Base-by-base conservation (phyloP, 2,113 vertebrate species). In the Ctenomys sociabilis region DNA sequence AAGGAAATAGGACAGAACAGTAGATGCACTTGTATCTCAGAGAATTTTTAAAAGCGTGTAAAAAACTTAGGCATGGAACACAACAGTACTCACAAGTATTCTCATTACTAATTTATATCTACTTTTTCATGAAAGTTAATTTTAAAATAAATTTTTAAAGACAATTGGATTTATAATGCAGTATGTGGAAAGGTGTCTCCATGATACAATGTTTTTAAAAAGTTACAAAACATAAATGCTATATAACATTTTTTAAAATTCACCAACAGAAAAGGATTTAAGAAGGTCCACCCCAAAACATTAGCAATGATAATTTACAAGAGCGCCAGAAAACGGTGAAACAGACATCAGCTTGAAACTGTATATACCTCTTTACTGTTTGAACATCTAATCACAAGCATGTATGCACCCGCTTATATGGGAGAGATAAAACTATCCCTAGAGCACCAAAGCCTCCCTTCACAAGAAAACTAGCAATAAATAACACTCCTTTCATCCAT, bases 361-460 rank as follows among this genome's bases (percentile, higher is more conserved):
- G 73, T 52, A 40, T 13, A 57, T 30, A 52, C 82, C 73, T 84
- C 90, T 28, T 28, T 5, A n/a, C 40, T 40, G 35, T 45, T 12
- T 84, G 28, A 90, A 90, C n/a, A 83, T 91, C 32, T 37, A 43
- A 80, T 54, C 87, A 63, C 16, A 80, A 83, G 54, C 73, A 89
- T 1, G 14, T 19, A 73, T n/a, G 45, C 70, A 82, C 6, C 75
- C 0, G 40, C 7, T 3, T n/a, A n/a, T 10, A 2, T 13, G 17
- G 49, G 12, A 85, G 13, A 92, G 7, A 59, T 2, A 88, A 88
- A 81, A 59, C 32, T 83, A 37, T 37, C 70, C 52, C 57, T 21
- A 73, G 30, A 87, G 11, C 9, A 43, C 72, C 14, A 59, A 64
- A 59, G 43, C n/a, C 9, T 91, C 61, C 32, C 43, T 85, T 64